A percentile compares a stretch with the other conserved stretches of the same genome.
Conservation (phyloP, 1,140 invertebrate species). For the Myzus persicae region DNA sequence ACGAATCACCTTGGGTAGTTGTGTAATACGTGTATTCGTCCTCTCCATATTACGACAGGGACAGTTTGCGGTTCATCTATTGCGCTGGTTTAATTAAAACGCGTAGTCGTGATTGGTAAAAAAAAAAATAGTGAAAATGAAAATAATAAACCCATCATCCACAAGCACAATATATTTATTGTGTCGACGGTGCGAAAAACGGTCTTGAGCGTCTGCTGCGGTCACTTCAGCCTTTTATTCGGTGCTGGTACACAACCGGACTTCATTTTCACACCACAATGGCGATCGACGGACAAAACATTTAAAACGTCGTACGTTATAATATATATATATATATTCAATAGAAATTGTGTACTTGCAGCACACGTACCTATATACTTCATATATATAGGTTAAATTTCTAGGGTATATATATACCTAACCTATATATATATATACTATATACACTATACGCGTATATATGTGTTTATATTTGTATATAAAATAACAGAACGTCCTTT, state of each 20-base stretch:
- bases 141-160: slow-evolving; percentile 8
- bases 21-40: not conserved
- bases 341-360: not conserved
- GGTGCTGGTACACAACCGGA: not conserved
- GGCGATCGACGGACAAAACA: not conserved
- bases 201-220: not conserved
- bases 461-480: not conserved
- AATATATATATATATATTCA: not conserved
- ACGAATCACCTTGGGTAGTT: not conserved
- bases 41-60: not conserved
- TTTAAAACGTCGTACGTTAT: not conserved
- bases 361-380: too few species aligned
- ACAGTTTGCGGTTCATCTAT: not conserved
- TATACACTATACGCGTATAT: too few species aligned
- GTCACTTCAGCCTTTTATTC: not conserved
- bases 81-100: not conserved
- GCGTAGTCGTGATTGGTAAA: not conserved
- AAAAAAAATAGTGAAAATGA: not conserved
- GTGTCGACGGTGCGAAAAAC: not conserved
- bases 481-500: not conserved
- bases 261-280: not conserved
- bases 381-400: too few species aligned
- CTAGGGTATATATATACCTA: too few species aligned
- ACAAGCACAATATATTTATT: not conserved
- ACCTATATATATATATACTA: too few species aligned